These are phyloP conservation scores for Sabatieria punctata DNA, from an alignment of 2,888 invertebrate species.

Conservation along the genomic window DNA sequence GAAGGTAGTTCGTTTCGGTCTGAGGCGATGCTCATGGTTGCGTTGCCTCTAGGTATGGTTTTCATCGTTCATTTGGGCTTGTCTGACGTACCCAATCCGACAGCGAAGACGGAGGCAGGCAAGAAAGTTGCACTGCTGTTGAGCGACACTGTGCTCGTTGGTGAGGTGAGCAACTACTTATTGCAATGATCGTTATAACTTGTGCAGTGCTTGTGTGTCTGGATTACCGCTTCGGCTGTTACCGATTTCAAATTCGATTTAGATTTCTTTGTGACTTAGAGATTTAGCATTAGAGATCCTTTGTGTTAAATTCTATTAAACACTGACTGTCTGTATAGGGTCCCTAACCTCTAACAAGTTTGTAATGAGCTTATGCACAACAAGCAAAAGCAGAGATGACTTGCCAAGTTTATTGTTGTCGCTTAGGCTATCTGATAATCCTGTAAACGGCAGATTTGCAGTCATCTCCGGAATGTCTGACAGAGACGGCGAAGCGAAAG, in stretches of 20 bases:
- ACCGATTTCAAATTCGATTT: too few species aligned
- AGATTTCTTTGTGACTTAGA: too few species aligned
- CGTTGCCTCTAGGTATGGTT: slow-evolving; percentile 52
- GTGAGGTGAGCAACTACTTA: slow-evolving; percentile 55
- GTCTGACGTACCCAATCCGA: slow-evolving; percentile 60
- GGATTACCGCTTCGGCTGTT: too few species aligned
- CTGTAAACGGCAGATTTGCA: slow-evolving; percentile 22
- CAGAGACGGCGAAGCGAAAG: slow-evolving; percentile 83
- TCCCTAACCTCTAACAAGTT: too few species aligned
- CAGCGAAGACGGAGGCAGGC: slow-evolving; percentile 56
- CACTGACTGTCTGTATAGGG: too few species aligned
- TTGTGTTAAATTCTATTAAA: too few species aligned
- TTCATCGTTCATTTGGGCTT: slow-evolving; percentile 89
- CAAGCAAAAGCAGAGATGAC: too few species aligned
- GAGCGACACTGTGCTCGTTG: slow-evolving; percentile 89
- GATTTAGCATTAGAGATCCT: slow-evolving; percentile 1
- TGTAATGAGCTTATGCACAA: too few species aligned
- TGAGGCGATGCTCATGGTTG: neutral
- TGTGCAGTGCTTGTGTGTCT: too few species aligned
- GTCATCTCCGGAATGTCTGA: slow-evolving; percentile 56
- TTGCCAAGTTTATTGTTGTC: too few species aligned
- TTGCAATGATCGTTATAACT: too few species aligned
- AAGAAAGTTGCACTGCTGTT: slow-evolving; percentile 82
- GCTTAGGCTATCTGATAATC: neutral
- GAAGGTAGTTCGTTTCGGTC: slow-evolving; percentile 45